Percentiles rank a stretch among this genome's conserved stretches.
Evolutionary conservation across 2,113 vertebrate species (phyloP).

Genomic region (Thalassarche chlororhynchos): DNA sequence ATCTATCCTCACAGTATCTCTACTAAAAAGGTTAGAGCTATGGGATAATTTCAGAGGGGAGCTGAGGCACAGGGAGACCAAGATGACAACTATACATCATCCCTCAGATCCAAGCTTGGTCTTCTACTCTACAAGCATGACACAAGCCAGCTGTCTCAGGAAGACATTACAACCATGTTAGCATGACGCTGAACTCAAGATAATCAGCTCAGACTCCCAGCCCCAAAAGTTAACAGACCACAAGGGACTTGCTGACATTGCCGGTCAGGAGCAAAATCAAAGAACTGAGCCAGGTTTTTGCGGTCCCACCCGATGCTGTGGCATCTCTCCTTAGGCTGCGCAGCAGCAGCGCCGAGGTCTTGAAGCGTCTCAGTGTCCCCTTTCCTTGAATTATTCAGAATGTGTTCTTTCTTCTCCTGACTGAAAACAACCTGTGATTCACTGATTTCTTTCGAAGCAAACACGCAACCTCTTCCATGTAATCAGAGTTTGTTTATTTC

Average conservation of each 20-base stretch:
- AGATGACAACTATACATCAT: neutral
- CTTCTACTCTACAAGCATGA: neutral
- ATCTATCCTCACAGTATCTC: neutral
- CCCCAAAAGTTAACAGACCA: no score
- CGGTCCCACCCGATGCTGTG: neutral
- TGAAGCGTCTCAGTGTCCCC: neutral
- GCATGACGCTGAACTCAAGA: neutral
- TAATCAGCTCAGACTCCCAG: neutral
- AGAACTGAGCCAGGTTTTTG: neutral
- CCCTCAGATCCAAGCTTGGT: neutral
- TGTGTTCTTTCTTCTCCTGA: neutral
- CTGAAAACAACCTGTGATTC: neutral
- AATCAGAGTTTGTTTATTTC: slow-evolving; percentile 64
- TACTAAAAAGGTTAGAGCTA: neutral
- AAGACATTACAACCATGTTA: neutral
- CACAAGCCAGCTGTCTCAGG: neutral
- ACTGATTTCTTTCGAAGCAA: neutral
- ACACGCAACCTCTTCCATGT: neutral
- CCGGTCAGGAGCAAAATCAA: neutral
- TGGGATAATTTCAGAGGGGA: neutral
- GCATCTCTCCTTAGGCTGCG: neutral
- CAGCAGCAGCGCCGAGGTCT: neutral
- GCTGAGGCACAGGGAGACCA: neutral
- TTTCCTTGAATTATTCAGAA: neutral
- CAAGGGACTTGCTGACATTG: neutral